Percentiles rank a stretch among this genome's conserved stretches.
Conservation (phyloP, 2,797 vertebrate species). For the Philypnodon macrostomus region DNA sequence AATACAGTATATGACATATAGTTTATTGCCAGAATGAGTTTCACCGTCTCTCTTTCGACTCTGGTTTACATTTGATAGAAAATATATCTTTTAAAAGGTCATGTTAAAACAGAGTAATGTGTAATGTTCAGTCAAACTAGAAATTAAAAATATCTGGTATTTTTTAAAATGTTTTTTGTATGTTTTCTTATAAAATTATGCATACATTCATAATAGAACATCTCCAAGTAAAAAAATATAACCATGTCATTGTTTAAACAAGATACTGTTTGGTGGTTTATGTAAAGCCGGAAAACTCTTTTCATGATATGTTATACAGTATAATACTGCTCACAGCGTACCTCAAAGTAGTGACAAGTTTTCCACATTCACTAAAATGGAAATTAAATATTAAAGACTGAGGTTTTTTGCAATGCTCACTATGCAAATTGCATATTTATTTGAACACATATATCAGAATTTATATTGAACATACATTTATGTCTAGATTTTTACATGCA, state of each 20-base stretch:
- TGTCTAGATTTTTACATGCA: constrained; percentile 58
- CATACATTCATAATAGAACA: constrained; percentile 68
- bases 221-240: constrained; percentile 76
- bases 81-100: constrained; percentile 29
- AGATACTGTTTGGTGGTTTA: constrained; percentile 65
- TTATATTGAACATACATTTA: constrained; percentile 52
- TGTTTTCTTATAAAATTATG: constrained; percentile 52
- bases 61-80: constrained; percentile 52
- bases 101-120: constrained; percentile 20
- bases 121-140: constrained; percentile 51
- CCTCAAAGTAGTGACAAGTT: constrained; percentile 48
- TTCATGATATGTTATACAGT: constrained; percentile 70
- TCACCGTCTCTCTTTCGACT: constrained; percentile 20
- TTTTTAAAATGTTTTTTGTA: constrained; percentile 15
- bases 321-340: constrained; percentile 62
- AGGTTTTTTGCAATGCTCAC: constrained; percentile 59
- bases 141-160: constrained; percentile 41
- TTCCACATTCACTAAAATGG: constrained; percentile 60
- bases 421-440: constrained; percentile 78
- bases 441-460: constrained; percentile 56
- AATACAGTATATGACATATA: constrained; percentile 38
- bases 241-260: too few relatives aligned
- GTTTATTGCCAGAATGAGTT: constrained; percentile 63
- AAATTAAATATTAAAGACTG: constrained; percentile 58
- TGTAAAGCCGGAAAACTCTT: constrained; percentile 64